A percentile compares a stretch with the other conserved stretches of the same genome.
Evolutionary conservation across 2,113 vertebrate species (phyloP).

Genomic region (Recurvirostra avosetta): DNA sequence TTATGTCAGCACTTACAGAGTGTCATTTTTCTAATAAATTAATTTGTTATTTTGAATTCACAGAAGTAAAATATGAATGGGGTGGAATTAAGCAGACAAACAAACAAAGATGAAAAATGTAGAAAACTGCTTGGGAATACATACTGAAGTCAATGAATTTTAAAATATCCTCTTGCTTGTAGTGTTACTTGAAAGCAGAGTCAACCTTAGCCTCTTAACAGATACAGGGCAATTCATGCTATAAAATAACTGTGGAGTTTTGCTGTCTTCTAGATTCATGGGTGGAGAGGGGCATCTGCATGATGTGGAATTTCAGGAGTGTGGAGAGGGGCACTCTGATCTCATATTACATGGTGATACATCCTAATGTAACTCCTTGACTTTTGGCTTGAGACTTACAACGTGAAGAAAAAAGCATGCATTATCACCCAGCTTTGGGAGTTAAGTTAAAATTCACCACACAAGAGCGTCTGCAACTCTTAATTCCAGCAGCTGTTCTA

Average conservation of each 20-base stretch:
- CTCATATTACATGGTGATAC: neutral
- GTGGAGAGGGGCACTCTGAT: neutral
- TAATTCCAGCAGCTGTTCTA: neutral
- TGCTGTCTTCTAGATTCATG: neutral
- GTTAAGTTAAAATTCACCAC: neutral
- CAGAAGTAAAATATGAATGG: neutral
- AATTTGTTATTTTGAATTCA: neutral
- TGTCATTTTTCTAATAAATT: constrained; percentile 6
- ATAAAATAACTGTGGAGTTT: neutral
- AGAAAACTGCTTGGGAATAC: neutral
- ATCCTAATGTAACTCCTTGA: neutral
- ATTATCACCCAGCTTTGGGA: neutral
- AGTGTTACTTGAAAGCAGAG: neutral
- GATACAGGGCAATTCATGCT: neutral
- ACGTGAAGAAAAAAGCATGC: neutral
- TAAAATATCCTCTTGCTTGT: neutral
- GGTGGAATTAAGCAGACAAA: neutral
- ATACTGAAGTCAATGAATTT: neutral
- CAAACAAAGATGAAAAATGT: neutral
- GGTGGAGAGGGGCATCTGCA: neutral
- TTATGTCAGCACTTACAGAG: neutral
- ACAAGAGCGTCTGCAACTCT: neutral
- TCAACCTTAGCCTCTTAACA: neutral
- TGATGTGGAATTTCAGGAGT: neutral
- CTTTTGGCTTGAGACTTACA: neutral